Evolutionary conservation across 2,888 invertebrate species (phyloP), one percentile per base, ranked within the genome.

Genomic region (Microctonus hyperodae): DNA sequence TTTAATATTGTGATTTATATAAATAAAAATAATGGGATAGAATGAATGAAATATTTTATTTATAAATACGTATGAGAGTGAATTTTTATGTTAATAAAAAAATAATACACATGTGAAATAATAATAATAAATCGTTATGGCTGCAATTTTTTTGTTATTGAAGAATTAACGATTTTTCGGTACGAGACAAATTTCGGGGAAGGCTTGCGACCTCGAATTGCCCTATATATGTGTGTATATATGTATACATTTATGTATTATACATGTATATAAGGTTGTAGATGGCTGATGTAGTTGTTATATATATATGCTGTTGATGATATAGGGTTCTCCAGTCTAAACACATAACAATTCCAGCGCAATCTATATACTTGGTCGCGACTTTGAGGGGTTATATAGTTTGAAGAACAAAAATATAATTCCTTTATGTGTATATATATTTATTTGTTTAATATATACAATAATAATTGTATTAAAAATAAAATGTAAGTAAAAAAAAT

Each of bases 161-260:
- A 44, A n/a, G 16, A 33, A 64, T 4, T 3, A 53, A 37, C 13
- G 16, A 25, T 25, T 57, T 35, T 23, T 20, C 44, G 63, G 53
- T 65, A 56, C 69, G 72, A 71, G 71, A 73, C 71, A 68, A 65
- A 71, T 71, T 70, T 71, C 70, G 69, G 61, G 59, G 70, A 70
- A 73, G 70, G 69, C 67, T 68, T 67, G 58, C 58, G 64, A 65
- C 64, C 64, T 65, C 51, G 58, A 57, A 33, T 44, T 35, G 20
- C 55, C 31, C 55, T 55, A 7, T 44, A 44, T 16, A 16, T 16
- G 44, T 9, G n/a, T n/a, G n/a, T n/a, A n/a, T n/a, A n/a, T n/a
- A n/a, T n/a, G n/a, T n/a, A n/a, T n/a, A n/a, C n/a, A n/a, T n/a
- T n/a, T n/a, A n/a, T n/a, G n/a, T n/a, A n/a, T n/a, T n/a, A n/a